Conservation (phyloP, 2,113 vertebrate species). For the Rhodinocichla rosea region DNA sequence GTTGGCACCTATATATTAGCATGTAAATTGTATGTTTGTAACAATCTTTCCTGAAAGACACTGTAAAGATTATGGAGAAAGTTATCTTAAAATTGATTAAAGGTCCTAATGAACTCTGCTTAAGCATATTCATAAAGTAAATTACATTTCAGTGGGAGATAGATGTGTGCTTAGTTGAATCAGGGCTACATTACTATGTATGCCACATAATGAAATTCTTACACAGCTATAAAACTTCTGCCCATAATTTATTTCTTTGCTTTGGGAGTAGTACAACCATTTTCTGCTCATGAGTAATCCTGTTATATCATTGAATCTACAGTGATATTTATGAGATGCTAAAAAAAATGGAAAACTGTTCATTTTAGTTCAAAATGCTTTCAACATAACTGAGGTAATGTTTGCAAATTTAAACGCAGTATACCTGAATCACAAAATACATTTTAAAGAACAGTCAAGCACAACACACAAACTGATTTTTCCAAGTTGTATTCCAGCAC, state of each 20-base stretch:
- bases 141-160: not conserved
- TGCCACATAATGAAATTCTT: not conserved
- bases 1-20: not conserved
- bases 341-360: not conserved
- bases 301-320: not conserved
- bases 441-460: not conserved
- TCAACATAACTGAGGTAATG: not conserved
- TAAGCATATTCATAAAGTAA: not conserved
- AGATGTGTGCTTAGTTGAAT: not conserved
- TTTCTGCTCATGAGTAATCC: not conserved
- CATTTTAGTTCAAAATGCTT: not conserved
- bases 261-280: not conserved
- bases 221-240: not conserved
- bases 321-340: not conserved
- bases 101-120: not conserved
- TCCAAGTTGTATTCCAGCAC: not conserved
- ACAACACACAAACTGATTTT: not conserved
- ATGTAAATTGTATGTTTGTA: not conserved
- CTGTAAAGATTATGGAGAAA: not conserved
- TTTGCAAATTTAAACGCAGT: not conserved
- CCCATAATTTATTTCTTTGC: not conserved
- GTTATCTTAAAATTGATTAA: not conserved
- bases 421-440: not conserved
- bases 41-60: not conserved
- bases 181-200: not conserved